Evolutionary conservation across 1,140 invertebrate genomes (phyloP), one percentile per base, ranked within the genome.

Genomic region (Fopius arisanus): DNA sequence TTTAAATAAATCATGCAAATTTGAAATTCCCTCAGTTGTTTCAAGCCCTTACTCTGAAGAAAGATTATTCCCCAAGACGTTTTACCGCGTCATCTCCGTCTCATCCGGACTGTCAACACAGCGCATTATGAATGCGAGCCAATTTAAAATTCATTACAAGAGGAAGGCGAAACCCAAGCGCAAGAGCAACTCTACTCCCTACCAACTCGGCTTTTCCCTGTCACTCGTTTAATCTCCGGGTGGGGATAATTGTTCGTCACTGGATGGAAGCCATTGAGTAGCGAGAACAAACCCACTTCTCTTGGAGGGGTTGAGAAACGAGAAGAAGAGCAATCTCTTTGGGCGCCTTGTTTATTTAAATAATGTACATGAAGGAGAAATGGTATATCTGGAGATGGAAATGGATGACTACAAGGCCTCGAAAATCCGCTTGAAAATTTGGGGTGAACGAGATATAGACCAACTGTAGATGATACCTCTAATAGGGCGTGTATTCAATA

Each of bases 121-220:
- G 74, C 81, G 78, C 75, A 84, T 87, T 86, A 87, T 85, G 80
- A 87, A 87, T 85, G 84, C 73, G 70, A 82, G 83, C 82, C 81
- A 87, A 87, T 88, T 87, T 86, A 85, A 88, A 87, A 88, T 87
- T 88, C 85, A 88, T 87, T 87, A 88, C 80, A 79, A 81, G 77
- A 73, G 76, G 81, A 63, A 72, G 67, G 48, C 28, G 51, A 70
- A 74, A 72, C 70, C 59, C 74, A 59, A 29, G 41, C n/a, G 23
- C 59, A 54, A 63, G 70, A 43, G 75, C 43, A 37, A 43, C 68
- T 63, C 51, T 65, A 63, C 19, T 41, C 33, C 37, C 59, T 59
- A 7, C 14, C 37, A n/a, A 41, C 40, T 29, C 29, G 59, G 26
- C 14, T 66, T 51, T 74, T 77, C 43, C 67, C 74, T 70, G 78